Percentiles rank a stretch among this genome's conserved stretches.
phyloP scores from a whole-genome alignment of 2,113 vertebrate genomes.

The Pycnonotus jocosus region DNA sequence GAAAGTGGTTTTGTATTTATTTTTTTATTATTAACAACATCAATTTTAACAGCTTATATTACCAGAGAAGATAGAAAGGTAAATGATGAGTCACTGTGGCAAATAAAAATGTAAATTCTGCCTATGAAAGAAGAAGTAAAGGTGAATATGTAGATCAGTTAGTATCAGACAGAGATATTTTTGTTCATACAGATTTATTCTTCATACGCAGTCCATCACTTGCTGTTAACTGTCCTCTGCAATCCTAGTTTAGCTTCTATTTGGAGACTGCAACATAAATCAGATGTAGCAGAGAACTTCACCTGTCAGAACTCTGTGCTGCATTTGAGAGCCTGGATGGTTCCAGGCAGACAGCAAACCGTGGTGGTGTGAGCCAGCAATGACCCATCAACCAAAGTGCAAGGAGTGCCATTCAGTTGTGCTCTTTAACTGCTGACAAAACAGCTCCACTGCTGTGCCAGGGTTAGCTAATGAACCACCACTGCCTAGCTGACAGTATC shows the following conservation, averaged over 20 bases:
- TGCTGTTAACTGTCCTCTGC: neutral
- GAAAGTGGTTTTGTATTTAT: neutral
- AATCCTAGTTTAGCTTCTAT: neutral
- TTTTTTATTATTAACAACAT: neutral
- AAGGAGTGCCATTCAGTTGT: neutral
- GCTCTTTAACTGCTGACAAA: neutral
- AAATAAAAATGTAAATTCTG: neutral
- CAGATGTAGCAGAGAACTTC: neutral
- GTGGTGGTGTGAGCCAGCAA: neutral
- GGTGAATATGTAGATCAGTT: neutral
- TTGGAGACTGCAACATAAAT: neutral
- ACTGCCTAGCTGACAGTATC: neutral
- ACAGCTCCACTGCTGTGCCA: neutral
- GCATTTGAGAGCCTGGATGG: neutral
- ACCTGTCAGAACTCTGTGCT: neutral
- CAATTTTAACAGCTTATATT: neutral
- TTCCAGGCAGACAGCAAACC: neutral
- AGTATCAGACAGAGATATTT: neutral
- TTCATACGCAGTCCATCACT: neutral
- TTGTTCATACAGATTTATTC: neutral
- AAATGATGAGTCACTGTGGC: neutral
- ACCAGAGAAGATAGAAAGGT: neutral
- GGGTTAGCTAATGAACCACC: neutral
- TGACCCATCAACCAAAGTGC: rapidly evolving
- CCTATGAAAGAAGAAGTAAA: neutral